phyloP scores from a whole-genome alignment of 2,888 invertebrate species.

The Mactromeris polynyma region DNA sequence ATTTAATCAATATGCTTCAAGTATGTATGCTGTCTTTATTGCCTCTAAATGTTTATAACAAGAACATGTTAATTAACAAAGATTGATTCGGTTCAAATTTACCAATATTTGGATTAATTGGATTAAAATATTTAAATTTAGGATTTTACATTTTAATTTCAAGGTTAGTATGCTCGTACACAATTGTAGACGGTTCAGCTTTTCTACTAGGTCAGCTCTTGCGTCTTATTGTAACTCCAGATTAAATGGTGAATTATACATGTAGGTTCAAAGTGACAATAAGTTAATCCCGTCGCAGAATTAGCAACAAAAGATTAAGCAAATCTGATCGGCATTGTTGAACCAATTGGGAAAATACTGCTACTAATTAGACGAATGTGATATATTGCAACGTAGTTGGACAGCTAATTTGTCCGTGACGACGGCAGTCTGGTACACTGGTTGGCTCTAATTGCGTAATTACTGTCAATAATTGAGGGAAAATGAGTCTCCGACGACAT shows the following conservation, averaged over 20 bases:
- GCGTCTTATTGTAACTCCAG: no score
- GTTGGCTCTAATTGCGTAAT: not conserved
- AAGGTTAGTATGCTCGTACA: not conserved
- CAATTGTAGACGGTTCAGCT: no score
- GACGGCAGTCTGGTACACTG: not conserved
- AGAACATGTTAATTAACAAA: not conserved
- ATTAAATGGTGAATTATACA: not conserved
- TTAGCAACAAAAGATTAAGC: not conserved
- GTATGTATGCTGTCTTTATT: not conserved
- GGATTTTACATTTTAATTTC: no score
- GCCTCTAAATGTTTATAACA: not conserved
- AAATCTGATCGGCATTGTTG: not conserved
- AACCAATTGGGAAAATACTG: not conserved
- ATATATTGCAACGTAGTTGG: not conserved
- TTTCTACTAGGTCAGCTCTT: no score
- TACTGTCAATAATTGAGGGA: not conserved
- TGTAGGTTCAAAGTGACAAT: not conserved
- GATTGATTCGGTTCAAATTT: not conserved
- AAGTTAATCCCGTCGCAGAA: not conserved
- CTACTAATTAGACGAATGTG: not conserved
- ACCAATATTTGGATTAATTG: not conserved
- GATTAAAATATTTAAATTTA: not conserved
- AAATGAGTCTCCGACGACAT: constrained; percentile 37
- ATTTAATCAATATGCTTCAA: not conserved
- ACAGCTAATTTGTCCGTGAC: not conserved